Evolutionary conservation across 1,140 invertebrate species (phyloP).

Genomic region (Triops cancriformis): DNA sequence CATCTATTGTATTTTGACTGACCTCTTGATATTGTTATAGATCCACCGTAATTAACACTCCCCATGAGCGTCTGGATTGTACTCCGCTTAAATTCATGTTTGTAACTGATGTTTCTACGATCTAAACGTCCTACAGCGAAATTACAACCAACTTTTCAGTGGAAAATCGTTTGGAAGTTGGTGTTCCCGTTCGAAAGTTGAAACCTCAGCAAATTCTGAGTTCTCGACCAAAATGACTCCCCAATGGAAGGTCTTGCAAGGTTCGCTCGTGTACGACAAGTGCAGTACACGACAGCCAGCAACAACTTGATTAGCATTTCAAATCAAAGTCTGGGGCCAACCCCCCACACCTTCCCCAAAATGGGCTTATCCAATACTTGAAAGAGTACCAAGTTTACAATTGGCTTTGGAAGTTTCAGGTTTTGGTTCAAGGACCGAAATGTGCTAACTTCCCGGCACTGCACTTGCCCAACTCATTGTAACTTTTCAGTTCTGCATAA

Average conservation of each 20-base stretch:
- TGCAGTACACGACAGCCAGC: background rate
- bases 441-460: no score
- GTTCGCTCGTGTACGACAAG: background rate
- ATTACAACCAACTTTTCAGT: background rate
- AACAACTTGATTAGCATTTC: conserved; percentile 6
- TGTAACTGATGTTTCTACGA: no score
- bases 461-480: no score
- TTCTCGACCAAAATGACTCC: background rate
- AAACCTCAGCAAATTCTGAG: background rate
- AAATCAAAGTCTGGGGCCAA: background rate
- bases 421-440: no score
- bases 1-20: no score
- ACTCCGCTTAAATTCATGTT: no score
- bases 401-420: no score
- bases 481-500: no score
- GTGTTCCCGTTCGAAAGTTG: background rate
- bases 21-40: no score
- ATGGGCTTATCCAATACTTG: background rate
- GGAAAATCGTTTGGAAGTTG: background rate
- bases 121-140: no score
- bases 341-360: background rate
- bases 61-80: no score
- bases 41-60: no score
- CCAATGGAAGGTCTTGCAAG: background rate
- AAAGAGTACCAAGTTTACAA: background rate